Evolutionary conservation across 2,797 vertebrate species (phyloP), one percentile per base, ranked within the genome.

Genomic region (Cuculus canorus): DNA sequence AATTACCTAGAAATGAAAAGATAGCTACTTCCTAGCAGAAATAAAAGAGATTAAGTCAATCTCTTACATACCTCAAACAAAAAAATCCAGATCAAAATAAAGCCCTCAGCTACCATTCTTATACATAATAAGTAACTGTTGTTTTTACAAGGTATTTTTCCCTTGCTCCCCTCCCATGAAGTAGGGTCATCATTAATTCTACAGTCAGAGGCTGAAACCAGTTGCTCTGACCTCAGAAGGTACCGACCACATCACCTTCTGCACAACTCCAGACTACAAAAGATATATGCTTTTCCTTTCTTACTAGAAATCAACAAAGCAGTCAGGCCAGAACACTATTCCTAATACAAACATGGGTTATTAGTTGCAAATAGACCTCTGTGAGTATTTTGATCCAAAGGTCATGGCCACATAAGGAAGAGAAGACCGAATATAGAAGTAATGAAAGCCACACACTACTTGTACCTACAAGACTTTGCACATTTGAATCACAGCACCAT

Each of bases 281-380:
- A 66, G 48, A 39, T 19, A 5, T 4, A 53, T 81, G 8, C 28
- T 70, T 64, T 94, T 86, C 37, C 64, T 90, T 75, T 78, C 91
- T 76, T 43, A 73, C 25, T 52, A 65, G 61, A 88, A 94, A 90
- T 52, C 82, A 78, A 90, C 59, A 65, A 73, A 94, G 80, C 43
- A 69, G 17, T 41, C 54, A 56, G 39, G 10, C 32, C 17, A 65
- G 54, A 82, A 63, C 75, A 64, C 66, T 68, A n/a, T 78, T 77
- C 28, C 23, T 52, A 37, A 68, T 8, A 65, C 12, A 90, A 84
- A 84, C 39, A 32, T 27, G 24, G 27, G 57, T 63, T 95, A 45
- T 75, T 24, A 68, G n/a, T 50, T 71, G 47, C 19, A 90, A 70
- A 66, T 17, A 33, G 16, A 33, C 22, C 21, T 77, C 73, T 75